Evolutionary conservation across 2,113 vertebrate genomes (phyloP), one percentile per base, ranked within the genome.

Genomic region (Pollimyrus isidori): DNA sequence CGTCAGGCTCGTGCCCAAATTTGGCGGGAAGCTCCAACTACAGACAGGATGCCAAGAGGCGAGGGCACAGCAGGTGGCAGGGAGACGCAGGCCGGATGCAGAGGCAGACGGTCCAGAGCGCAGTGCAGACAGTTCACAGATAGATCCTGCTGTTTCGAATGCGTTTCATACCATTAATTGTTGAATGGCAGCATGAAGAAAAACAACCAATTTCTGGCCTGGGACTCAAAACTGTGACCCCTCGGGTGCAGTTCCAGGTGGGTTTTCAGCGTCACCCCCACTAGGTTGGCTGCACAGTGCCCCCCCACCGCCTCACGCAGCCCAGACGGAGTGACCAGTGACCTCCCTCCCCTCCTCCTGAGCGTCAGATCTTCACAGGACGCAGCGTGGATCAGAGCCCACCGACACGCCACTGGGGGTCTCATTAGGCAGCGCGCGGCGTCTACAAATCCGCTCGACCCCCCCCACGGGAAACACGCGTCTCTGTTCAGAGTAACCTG

Each of bases 341-440:
- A 80, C 73, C 73, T 80, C 13, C 73, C 35, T 42, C 73, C 73
- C 15, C 73, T 80, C 73, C 73, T 80, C 73, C 73, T 80, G 30
- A 58, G 52, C 82, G 49, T 80, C 45, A 87, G 3, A 88, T 90
- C 88, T 91, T 65, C 88, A 46, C 58, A 88, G 48, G 86, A 65
- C 52, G 85, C 26, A 6, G 73, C 87, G 39, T 30, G 65, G 76
- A 58, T 73, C 45, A 86, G 42, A 92, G 69, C 91, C 91, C 91
- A 90, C 90, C 30, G 88, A 90, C 90, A 88, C 90, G 9, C 89
- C 86, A 88, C 92, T 90, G 89, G 52, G 87, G 90, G 90, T 90
- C 92, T 94, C 93, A 94, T 93, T 94, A 94, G 89, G 30, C 50
- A 73, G 89, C 89, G 86, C 89, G 73, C 88, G 89, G 89, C 86